Conservation (phyloP, 2,797 vertebrate genomes). For the Argentina silus region DNA sequence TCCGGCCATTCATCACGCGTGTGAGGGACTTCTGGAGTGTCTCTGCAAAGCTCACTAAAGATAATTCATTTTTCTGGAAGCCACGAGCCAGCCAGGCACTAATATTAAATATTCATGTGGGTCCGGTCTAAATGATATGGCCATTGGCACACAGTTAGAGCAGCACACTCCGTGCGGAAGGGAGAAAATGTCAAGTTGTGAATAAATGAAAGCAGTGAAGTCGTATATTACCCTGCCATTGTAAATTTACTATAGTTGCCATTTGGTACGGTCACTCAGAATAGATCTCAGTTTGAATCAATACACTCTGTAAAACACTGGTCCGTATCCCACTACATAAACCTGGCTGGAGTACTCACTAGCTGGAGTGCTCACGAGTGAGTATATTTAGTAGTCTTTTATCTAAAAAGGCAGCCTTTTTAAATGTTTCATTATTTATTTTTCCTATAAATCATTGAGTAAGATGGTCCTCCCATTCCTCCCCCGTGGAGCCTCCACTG, state of each 20-base stretch:
- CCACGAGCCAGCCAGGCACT: conserved; percentile 69
- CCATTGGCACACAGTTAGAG: conserved; percentile 77
- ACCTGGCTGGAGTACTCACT: conserved; percentile 27
- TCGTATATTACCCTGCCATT: conserved; percentile 74
- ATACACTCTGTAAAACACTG: conserved; percentile 63
- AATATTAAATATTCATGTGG: conserved; percentile 81
- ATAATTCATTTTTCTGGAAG: conserved; percentile 78
- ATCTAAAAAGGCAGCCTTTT: no score
- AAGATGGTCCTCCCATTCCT: no score
- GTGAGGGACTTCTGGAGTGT: conserved; percentile 72
- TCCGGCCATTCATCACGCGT: conserved; percentile 73
- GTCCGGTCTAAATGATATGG: conserved; percentile 77
- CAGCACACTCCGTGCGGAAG: conserved; percentile 64
- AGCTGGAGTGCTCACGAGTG: background rate
- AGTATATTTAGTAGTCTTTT: no score
- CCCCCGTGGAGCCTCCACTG: no score
- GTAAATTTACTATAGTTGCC: conserved; percentile 75
- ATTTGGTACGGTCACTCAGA: conserved; percentile 71
- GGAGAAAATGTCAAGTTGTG: conserved; percentile 78
- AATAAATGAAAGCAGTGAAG: conserved; percentile 76
- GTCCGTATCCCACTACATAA: conserved; percentile 64
- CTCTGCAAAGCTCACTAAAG: conserved; percentile 71
- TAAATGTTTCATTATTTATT: no score
- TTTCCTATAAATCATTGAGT: no score
- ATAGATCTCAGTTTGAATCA: conserved; percentile 73